Evolutionary conservation across 2,113 vertebrate genomes (phyloP), one percentile per base, ranked within the genome.

Genomic region (Hemicordylus capensis): DNA sequence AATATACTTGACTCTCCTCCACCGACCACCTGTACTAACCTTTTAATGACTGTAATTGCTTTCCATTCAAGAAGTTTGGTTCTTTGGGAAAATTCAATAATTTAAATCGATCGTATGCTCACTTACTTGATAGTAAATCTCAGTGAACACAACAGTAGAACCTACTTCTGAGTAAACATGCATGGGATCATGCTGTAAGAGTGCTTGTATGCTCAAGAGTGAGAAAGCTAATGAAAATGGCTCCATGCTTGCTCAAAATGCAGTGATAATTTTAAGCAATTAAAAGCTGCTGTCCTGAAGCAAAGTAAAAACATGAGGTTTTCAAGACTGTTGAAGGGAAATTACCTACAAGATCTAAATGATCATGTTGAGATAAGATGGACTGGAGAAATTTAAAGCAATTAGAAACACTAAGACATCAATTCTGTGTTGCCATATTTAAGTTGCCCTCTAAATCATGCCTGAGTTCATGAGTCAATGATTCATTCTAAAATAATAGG

Each of bases 221-320:
- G 86, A 92, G 91, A 95, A 95, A 95, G 91, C 95, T 96, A 95
- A 96, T 96, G 96, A 94, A 97, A 96, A 95, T 95, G 93, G 96
- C 91, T 95, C 92, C 80, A 88, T 90, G 93, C 94, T 96, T 91
- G 88, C 85, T 91, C 85, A 92, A 96, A 95, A 91, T 90, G 87
- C 88, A 93, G 85, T 86, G 93, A 95, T 95, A 93, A 94, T 96
- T 96, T 94, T 91, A 88, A 94, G 91, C 92, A 95, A 96, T 96
- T 96, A 95, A 93, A 96, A 93, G 83, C 93, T 93, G 93, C 89
- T 96, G 92, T 95, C 93, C 91, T 88, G 88, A 92, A 96, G 95
- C 91, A 91, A 95, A 54, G 75, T 78, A 95, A 79, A 93, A 93
- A 92, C 85, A 91, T 93, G 93, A 92, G 91, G 78, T 91, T 83